Conservation (phyloP, 2,113 vertebrate genomes). For the Pelecanus crispus region DNA sequence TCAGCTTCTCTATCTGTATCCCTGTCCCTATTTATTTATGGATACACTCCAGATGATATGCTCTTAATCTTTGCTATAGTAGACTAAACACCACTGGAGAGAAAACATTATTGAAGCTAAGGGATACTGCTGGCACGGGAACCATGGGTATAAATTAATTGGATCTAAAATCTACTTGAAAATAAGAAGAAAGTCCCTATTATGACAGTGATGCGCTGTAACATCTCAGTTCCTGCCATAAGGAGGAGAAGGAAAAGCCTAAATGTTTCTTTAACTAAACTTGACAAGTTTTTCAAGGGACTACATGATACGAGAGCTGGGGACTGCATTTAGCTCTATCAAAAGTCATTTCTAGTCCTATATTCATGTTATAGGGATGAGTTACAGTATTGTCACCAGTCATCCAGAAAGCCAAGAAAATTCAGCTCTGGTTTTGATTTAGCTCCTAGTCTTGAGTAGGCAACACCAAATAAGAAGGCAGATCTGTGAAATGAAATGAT, state of each 20-base stretch:
- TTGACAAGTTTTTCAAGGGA: neutral
- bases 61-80: neutral
- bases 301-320: neutral
- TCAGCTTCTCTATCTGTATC: neutral
- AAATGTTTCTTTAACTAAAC: neutral
- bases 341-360: neutral
- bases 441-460: neutral
- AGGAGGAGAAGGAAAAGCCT: neutral
- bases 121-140: neutral
- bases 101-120: neutral
- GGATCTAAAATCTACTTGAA: neutral
- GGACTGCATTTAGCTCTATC: fast-evolving
- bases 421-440: neutral
- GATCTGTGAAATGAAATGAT: neutral
- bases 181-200: neutral
- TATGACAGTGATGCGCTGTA: neutral
- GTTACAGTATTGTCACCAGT: neutral
- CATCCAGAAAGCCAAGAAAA: neutral
- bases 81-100: neutral
- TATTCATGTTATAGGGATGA: neutral
- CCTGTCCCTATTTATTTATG: neutral
- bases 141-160: neutral
- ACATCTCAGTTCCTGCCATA: fast-evolving
- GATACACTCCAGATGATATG: neutral
- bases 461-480: neutral